phyloP scores from a whole-genome alignment of 1,140 invertebrate species.

The Drosophila tropicalis region DNA sequence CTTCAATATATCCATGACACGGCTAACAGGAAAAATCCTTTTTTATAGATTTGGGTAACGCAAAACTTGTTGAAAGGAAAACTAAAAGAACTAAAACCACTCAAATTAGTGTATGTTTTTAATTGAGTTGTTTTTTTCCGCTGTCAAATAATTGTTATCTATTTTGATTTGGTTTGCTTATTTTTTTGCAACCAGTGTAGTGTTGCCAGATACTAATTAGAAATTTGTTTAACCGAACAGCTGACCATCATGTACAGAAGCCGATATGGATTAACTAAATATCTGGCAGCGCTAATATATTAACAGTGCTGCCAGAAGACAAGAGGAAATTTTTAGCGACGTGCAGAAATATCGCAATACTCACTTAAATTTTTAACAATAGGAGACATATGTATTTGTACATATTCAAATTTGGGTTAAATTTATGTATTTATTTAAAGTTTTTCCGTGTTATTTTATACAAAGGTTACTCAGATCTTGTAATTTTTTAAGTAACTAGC shows the following conservation, averaged over 20 bases:
- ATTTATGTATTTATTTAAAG: background rate
- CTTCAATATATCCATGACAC: conserved; percentile 75
- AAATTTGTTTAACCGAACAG: conserved; percentile 12
- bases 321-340: background rate
- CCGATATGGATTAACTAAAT: background rate
- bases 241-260: background rate
- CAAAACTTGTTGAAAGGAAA: conserved; percentile 54
- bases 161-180: conserved; percentile 9
- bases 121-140: background rate
- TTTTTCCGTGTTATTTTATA: background rate
- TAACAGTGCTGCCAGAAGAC: background rate
- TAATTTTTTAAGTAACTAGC: background rate
- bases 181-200: conserved; percentile 12
- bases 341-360: background rate
- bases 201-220: conserved; percentile 9
- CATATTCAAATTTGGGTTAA: background rate
- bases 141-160: conserved; percentile 2
- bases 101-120: conserved; percentile 36
- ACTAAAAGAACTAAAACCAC: conserved; percentile 78
- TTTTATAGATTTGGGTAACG: conserved; percentile 33
- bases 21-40: conserved; percentile 28
- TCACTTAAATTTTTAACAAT: background rate
- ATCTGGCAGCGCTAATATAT: background rate
- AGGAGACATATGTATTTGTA: background rate
- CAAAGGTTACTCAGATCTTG: background rate